A percentile compares a stretch with the other conserved stretches of the same genome.
Evolutionary conservation across 2,888 invertebrate species (phyloP).

Genomic region (Glyphotaelius pellucidus): DNA sequence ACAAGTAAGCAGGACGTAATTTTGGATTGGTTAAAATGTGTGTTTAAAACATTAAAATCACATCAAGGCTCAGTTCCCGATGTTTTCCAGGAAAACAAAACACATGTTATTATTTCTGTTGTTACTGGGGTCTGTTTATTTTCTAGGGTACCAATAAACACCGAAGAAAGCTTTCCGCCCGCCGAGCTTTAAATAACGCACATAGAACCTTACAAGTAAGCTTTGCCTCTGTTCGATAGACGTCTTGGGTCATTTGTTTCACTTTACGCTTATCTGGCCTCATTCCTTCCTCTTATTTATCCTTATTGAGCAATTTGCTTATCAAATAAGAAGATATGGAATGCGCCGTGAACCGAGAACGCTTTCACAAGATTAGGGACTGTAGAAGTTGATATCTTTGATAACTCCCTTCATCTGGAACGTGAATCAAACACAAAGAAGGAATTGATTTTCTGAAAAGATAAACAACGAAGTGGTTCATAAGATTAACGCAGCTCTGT

Average conservation of each 20-base stretch:
- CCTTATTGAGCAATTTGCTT: conserved; percentile 44
- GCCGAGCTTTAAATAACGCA: neutral
- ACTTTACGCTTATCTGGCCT: conserved; percentile 44
- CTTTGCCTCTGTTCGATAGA: conserved; percentile 20
- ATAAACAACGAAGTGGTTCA: neutral
- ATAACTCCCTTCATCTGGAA: neutral
- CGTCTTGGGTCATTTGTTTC: conserved; percentile 43
- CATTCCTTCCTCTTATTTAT: conserved; percentile 38
- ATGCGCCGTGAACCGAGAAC: neutral
- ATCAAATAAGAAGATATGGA: conserved; percentile 46
- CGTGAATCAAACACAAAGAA: neutral
- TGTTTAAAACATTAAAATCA: neutral
- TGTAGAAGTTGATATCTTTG: neutral
- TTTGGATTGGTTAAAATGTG: neutral
- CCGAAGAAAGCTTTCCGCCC: neutral
- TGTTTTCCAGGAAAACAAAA: neutral
- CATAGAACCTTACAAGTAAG: neutral
- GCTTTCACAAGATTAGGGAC: neutral
- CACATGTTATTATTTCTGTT: neutral
- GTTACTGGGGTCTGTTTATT: neutral
- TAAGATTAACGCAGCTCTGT: neutral
- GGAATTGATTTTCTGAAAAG: neutral
- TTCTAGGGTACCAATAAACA: neutral
- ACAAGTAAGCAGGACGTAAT: neutral
- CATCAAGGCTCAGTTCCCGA: neutral